Base-by-base conservation (phyloP, 2,888 invertebrate genomes). In the Sphaerophoria taeniata region DNA sequence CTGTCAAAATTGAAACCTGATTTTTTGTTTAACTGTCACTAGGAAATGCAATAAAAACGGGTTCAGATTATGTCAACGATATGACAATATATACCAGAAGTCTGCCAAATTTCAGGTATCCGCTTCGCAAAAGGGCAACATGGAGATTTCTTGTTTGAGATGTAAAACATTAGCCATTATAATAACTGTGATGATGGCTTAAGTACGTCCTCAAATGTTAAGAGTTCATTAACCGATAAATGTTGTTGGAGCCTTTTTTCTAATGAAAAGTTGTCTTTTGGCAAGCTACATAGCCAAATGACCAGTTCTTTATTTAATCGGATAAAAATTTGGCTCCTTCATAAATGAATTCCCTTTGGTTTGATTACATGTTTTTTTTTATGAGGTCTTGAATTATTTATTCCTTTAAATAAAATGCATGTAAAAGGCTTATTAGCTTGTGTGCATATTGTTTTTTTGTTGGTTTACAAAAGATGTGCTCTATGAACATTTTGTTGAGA, bases 141-240 rank as follows among this genome's bases (percentile, higher is more conserved):
- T 24, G 24, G 31, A 82, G 69, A 77, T 70, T 65, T 49, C 33
- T 65, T 47, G 14, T 31, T 4, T 55, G 3, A 58, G 51, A 77
- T 79, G 83, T 79, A 74, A 33, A 74, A 80, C 84, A 84, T 75
- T 61, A 69, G 24, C 84, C 84, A 85, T 85, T 85, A 82, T 82
- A 77, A 81, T 85, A 85, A 85, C 85, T 77, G 85, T 81, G 33
- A 36, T 43, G 58, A 65, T 45, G 58, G 16, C 24, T 24, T 24
- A 24, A 24, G 16, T 6, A 16, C 6, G 9, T 45, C 58, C 43
- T 47, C 9, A 58, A 12, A 34, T 70, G 53, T 39, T 45, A 31
- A 58, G 43, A 24, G 85, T 85, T 85, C 81, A 60, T 81, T 77
- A 73, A 73, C 81, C 85, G 53, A 63, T 55, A 73, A 77, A 78